These are phyloP conservation scores for Myotis myotis DNA, from an alignment of 2,797 vertebrate species.

Conservation along the genomic window DNA sequence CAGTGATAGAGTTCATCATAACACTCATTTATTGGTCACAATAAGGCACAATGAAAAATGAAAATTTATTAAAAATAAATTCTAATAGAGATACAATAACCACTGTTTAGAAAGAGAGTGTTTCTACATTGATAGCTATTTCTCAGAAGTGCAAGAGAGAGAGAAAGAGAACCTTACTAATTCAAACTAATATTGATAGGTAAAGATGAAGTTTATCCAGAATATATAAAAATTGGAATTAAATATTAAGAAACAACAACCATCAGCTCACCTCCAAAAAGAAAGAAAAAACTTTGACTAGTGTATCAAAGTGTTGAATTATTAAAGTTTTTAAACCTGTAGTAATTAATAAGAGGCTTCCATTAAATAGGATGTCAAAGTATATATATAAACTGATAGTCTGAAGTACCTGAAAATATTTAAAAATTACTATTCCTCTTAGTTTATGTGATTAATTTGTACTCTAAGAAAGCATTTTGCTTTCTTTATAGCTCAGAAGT, in stretches of 20 bases:
- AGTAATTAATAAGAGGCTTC: not conserved
- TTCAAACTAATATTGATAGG: not conserved
- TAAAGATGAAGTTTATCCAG: not conserved
- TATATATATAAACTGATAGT: not conserved
- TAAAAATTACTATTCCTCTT: not conserved
- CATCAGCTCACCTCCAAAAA: not conserved
- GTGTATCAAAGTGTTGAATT: not conserved
- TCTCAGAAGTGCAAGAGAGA: not conserved
- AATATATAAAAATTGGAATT: not conserved
- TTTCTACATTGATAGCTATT: not conserved
- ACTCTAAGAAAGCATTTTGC: not conserved
- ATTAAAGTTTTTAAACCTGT: not conserved
- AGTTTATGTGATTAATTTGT: constrained; percentile 8
- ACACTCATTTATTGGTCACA: not conserved
- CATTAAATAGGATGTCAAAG: not conserved
- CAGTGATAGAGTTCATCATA: not conserved
- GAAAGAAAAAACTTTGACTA: not conserved
- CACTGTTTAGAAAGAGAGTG: not conserved
- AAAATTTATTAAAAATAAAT: constrained; percentile 27
- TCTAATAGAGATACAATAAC: not conserved
- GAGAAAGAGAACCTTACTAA: not conserved
- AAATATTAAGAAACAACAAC: not conserved
- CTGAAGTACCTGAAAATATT: not conserved
- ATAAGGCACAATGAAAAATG: not conserved
- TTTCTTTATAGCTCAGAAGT: not conserved